Evolutionary conservation across 2,888 invertebrate genomes (phyloP).

Genomic region (Rhogogaster chlorosoma): DNA sequence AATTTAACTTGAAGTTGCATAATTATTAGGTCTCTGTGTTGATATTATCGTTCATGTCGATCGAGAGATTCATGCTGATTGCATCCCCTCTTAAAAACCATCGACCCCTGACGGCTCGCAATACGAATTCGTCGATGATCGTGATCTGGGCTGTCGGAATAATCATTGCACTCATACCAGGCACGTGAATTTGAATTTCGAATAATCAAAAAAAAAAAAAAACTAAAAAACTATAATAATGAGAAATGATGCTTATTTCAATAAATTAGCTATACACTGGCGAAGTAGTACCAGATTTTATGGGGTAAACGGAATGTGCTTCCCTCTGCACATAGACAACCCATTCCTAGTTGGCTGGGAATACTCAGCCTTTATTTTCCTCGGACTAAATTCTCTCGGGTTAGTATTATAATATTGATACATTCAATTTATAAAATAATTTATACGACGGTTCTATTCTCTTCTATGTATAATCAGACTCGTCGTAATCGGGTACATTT

Average conservation of each 20-base stretch:
- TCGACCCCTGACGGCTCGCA: conserved; percentile 79
- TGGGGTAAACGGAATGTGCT: conserved; percentile 85
- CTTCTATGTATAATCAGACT: conserved; percentile 74
- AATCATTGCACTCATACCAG: conserved; percentile 83
- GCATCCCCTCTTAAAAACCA: conserved; percentile 82
- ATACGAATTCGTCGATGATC: conserved; percentile 79
- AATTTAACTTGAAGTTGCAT: background rate
- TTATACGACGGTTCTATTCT: background rate
- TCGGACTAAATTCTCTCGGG: conserved; percentile 83
- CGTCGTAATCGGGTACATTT: conserved; percentile 81
- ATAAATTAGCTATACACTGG: conserved; percentile 79
- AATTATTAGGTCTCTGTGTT: conserved; percentile 81
- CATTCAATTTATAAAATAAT: background rate
- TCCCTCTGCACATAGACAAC: conserved; percentile 86
- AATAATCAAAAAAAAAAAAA: background rate
- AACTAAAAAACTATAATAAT: too few species aligned
- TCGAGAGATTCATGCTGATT: conserved; percentile 84
- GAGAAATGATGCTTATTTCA: background rate
- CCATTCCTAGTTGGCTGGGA: conserved; percentile 85
- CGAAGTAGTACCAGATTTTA: conserved; percentile 82
- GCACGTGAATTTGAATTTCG: conserved; percentile 67
- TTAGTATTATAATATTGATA: conserved; percentile 68
- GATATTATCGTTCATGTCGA: conserved; percentile 85
- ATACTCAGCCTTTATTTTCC: conserved; percentile 85
- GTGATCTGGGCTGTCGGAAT: conserved; percentile 83